A percentile compares a stretch with the other conserved stretches of the same genome.
phyloP scores from a whole-genome alignment of 2,113 vertebrate genomes.

The Anguilla japonica region DNA sequence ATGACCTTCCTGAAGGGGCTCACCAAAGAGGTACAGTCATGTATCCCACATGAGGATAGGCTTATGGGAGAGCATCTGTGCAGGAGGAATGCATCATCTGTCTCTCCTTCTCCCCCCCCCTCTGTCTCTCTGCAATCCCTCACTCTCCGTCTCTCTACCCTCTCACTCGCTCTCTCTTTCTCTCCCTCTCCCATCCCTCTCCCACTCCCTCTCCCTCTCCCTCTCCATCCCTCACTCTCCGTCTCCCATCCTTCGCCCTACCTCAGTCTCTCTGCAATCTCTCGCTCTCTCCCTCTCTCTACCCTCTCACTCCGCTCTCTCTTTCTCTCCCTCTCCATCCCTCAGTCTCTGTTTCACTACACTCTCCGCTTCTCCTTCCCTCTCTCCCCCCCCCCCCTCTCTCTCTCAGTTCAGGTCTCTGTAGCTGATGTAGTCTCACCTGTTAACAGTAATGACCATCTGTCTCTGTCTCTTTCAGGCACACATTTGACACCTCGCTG shows the following conservation, averaged over 20 bases:
- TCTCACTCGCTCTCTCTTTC: neutral
- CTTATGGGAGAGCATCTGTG: neutral
- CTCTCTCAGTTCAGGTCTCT: neutral
- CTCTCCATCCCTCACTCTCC: too few relatives aligned
- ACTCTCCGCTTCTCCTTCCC: too few relatives aligned
- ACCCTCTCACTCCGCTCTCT: neutral
- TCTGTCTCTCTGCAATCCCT: neutral
- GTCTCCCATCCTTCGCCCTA: too few relatives aligned
- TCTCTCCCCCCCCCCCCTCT: neutral
- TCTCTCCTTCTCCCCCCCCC: neutral
- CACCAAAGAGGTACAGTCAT: neutral
- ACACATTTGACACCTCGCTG: neutral
- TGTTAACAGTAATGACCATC: constrained; percentile 9
- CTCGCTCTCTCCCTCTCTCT: too few relatives aligned
- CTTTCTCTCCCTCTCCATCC: neutral
- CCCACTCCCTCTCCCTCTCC: too few relatives aligned
- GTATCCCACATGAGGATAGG: neutral
- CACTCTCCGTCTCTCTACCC: too few relatives aligned
- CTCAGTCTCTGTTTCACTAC: neutral
- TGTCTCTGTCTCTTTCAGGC: neutral
- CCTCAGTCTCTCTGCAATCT: neutral
- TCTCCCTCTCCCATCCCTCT: too few relatives aligned
- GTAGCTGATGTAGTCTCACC: neutral
- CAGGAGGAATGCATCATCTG: neutral
- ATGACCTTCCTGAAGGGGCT: constrained; percentile 15